These are phyloP conservation scores for Tetrao urogallus DNA, from an alignment of 2,113 vertebrate species.

Conservation along the genomic window DNA sequence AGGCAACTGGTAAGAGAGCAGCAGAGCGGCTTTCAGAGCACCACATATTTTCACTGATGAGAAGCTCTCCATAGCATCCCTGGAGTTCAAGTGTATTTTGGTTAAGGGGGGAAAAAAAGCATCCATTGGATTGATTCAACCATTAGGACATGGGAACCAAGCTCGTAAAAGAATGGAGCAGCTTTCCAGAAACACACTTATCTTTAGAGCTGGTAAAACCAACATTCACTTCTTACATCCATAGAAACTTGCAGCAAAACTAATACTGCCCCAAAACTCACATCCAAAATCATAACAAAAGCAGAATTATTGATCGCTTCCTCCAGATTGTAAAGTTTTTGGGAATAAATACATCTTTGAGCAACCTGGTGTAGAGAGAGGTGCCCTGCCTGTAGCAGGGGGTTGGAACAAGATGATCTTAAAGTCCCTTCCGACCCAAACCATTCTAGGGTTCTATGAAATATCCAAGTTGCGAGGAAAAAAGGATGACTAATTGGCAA, in stretches of 20 bases:
- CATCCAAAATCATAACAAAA: neutral
- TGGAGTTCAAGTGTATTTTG: neutral
- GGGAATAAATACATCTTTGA: neutral
- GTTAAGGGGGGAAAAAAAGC: neutral
- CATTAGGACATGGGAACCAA: neutral
- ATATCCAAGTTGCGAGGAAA: neutral
- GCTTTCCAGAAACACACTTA: neutral
- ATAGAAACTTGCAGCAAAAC: neutral
- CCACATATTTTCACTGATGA: neutral
- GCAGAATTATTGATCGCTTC: fast-evolving
- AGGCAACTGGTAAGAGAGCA: slow-evolving; percentile 10
- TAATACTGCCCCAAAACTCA: neutral
- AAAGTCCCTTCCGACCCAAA: too few species aligned
- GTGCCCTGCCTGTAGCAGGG: too few species aligned
- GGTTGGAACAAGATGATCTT: too few species aligned
- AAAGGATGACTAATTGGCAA: neutral
- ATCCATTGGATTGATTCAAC: fast-evolving
- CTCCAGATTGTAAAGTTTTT: neutral
- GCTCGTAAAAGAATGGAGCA: neutral
- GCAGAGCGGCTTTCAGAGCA: neutral
- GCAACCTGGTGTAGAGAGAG: too few species aligned
- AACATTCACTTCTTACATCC: neutral
- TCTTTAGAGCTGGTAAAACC: neutral
- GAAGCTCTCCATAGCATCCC: slow-evolving; percentile 7
- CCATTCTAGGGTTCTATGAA: too few species aligned